Base-by-base conservation (phyloP, 2,888 invertebrate genomes). In the Acanthosoma haemorrhoidale region DNA sequence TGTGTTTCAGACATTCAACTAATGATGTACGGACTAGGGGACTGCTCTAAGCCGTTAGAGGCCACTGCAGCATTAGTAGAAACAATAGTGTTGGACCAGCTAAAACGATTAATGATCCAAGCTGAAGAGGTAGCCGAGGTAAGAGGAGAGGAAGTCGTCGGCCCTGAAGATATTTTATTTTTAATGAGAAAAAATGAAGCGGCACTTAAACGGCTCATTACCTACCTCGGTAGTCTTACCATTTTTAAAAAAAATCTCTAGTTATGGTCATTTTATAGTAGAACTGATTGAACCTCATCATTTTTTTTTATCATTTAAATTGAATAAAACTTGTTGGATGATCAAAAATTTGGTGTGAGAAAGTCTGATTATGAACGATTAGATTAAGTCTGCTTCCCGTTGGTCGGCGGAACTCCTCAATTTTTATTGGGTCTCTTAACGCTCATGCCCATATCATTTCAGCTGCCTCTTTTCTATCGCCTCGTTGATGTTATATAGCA, bases 11-110 rank as follows among this genome's bases (percentile, higher is more conserved):
- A 93, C 81, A 91, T 93, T 75, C 88, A 90, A 0, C 85, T 87
- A 76, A 93, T 94, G 86, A 91, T 94, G 94, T 90, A 92, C 76
- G 94, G 94, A n/a, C 92, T 94, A 78, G 96, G 96, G 0, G 96
- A 96, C 78, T 89, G 90, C 77, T 86, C 89, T 18, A 87, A 88
- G 72, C 94, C 95, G 0, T 84, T 91, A 43, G 83, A 87, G 0
- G 92, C 91, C 57, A 91, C 94, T 1, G 94, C 94, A 0, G 85
- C 87, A 69, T 81, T 95, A 60, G 88, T 96, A 0, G 94, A 96
- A 81, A 88, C 86, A 73, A 88, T 95, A 69, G 88, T 94, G 0
- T 83, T 90, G 67, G 89, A 90, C 75, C 94, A 96, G 80, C 83
- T 95, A 75, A 84, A 87, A 73, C 84, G 85, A 0, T 87, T 95